These are phyloP conservation scores for Lithophane semibrunnea DNA, from an alignment of 2,888 invertebrate species.

Conservation along the genomic window DNA sequence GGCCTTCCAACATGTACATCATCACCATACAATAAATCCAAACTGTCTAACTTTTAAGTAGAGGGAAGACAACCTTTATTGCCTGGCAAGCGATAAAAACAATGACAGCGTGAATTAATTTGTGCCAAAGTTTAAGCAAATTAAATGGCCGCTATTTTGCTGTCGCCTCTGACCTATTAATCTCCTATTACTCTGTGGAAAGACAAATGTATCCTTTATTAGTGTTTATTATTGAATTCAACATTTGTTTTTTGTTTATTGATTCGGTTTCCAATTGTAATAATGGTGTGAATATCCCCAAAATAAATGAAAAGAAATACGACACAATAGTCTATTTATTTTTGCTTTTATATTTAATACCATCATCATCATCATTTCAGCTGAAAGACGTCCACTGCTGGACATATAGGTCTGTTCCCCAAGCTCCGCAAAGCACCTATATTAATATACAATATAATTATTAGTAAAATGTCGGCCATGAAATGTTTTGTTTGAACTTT, in stretches of 20 bases:
- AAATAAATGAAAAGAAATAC: too few relatives aligned
- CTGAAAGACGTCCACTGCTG: too few relatives aligned
- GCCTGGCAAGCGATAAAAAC: constrained; percentile 55
- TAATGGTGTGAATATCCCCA: too few relatives aligned
- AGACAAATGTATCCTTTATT: constrained; percentile 57
- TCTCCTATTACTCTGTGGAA: constrained; percentile 50
- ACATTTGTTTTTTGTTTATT: background rate
- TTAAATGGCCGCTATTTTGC: constrained; percentile 59
- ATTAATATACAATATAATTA: background rate
- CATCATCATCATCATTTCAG: too few relatives aligned
- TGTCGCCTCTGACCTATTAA: constrained; percentile 54
- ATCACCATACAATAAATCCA: constrained; percentile 11
- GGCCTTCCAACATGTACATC: background rate
- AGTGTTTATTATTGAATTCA: constrained; percentile 25
- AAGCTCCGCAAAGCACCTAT: too few relatives aligned
- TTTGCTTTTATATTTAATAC: too few relatives aligned
- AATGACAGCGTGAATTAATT: constrained; percentile 62
- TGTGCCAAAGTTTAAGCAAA: constrained; percentile 64
- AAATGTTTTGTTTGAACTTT: constrained; percentile 4
- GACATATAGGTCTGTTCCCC: too few relatives aligned
- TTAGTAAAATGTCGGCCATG: background rate
- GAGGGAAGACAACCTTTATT: constrained; percentile 36
- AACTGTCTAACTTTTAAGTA: constrained; percentile 35
- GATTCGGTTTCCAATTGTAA: too few relatives aligned
- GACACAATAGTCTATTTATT: too few relatives aligned